Percentiles rank a stretch among this genome's conserved stretches.
Conservation (phyloP, 2,113 vertebrate species). For the Campylomormyrus tamandua region DNA sequence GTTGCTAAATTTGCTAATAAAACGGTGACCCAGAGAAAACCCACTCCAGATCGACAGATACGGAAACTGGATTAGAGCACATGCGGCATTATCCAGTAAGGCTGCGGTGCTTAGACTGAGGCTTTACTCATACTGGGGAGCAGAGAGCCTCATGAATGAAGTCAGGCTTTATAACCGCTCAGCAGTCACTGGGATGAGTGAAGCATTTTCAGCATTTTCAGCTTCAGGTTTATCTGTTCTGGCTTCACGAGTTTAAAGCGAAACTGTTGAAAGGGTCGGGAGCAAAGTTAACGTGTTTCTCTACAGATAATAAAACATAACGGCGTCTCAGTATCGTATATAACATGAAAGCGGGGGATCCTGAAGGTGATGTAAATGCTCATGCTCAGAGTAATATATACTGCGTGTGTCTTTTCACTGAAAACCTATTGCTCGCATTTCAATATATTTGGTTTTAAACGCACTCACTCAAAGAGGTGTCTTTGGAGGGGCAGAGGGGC, state of each 20-base stretch:
- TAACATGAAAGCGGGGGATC: no score
- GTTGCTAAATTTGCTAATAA: not conserved
- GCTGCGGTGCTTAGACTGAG: not conserved
- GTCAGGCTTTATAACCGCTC: not conserved
- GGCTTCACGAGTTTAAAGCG: not conserved
- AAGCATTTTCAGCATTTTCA: not conserved
- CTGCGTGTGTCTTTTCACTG: not conserved
- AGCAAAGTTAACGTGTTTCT: not conserved
- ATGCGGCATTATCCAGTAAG: not conserved
- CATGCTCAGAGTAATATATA: not conserved
- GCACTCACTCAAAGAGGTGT: not conserved
- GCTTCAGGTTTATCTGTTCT: not conserved
- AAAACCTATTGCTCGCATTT: not conserved
- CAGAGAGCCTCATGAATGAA: not conserved
- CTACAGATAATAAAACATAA: not conserved
- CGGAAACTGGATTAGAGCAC: not conserved
- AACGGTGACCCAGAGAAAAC: not conserved
- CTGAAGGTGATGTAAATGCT: not conserved
- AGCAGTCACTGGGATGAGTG: not conserved
- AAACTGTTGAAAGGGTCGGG: not conserved
- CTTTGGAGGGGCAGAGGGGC: not conserved
- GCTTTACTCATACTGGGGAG: not conserved
- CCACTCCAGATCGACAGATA: not conserved
- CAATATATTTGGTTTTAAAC: not conserved
- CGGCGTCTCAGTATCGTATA: not conserved